Conservation (phyloP, 2,888 invertebrate species). For the Selenia dentaria region DNA sequence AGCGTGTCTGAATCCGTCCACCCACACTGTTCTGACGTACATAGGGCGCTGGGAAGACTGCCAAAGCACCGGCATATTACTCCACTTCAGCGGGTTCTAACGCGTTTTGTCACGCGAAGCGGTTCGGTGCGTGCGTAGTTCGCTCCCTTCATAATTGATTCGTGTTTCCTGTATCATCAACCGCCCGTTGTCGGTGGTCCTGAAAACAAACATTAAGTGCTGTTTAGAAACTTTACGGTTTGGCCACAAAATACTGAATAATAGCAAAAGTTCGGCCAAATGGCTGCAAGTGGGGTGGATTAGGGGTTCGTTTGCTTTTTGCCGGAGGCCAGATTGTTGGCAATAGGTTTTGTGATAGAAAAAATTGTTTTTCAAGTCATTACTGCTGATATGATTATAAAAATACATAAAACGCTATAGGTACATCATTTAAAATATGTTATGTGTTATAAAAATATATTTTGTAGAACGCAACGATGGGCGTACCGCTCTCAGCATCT, state of each 20-base stretch:
- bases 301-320: slow-evolving; percentile 14
- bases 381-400: no score
- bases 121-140: slow-evolving; percentile 41
- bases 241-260: no score
- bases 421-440: no score
- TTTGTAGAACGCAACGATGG: no score
- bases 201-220: slow-evolving; percentile 46
- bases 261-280: no score
- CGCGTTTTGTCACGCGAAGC: slow-evolving; percentile 56
- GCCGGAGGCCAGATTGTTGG: slow-evolving; percentile 14
- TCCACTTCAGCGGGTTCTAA: slow-evolving; percentile 40
- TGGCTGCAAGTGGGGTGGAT: slow-evolving; percentile 7
- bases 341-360: no score
- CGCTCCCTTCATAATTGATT: slow-evolving; percentile 66
- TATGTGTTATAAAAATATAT: no score
- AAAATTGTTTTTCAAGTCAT: no score
- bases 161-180: slow-evolving; percentile 36
- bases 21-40: slow-evolving; percentile 88
- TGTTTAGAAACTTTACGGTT: slow-evolving; percentile 32
- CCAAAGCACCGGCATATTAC: slow-evolving; percentile 85
- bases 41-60: slow-evolving; percentile 86
- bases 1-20: slow-evolving; percentile 88
- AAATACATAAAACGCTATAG: no score
- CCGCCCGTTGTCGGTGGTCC: slow-evolving; percentile 35
- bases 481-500: no score